Base-by-base conservation (phyloP, 1,140 invertebrate species). In the Drosophila kohkoa region DNA sequence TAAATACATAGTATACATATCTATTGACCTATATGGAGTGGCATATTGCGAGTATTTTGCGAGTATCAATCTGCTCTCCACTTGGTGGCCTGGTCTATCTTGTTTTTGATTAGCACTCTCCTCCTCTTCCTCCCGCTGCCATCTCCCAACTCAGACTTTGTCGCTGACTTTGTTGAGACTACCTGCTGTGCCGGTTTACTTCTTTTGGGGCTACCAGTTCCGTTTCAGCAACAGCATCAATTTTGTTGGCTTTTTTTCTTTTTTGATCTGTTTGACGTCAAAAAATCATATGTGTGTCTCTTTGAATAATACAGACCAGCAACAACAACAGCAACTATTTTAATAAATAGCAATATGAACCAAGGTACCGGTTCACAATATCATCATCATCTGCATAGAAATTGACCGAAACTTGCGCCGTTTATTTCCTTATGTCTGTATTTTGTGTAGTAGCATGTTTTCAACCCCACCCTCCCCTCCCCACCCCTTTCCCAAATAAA, bases 141-240 rank as follows among this genome's bases (percentile, higher is more conserved):
- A 16, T 7, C 55, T 46, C 11, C 15, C n/a, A 11, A 32, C 1
- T 62, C 35, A 35, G 54, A 63, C 43, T 62, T 59, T 45, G 45
- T 58, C 62, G 74, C 49, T 59, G 51, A 49, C 38, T 46, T 43
- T 46, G 51, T 48, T 64, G 58, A 52, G 58, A 52, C 80, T 87
- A 87, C 83, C 83, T 83, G 83, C 77, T 87, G 83, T 83, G 83
- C 83, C 82, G 85, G 83, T 88, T 88, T 88, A 88, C 85, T 88
- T 86, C 69, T 64, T 68, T 77, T 64, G 77, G 79, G 66, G 77
- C 67, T 78, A 81, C 70, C 69, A 88, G 83, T 88, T 88, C 83
- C 85, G 83, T 82, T 87, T 77, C 52, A 65, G 25, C 38, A 51
- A 51, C 59, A 58, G 4, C 32, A 38, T 38, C 35, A 38, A 38